A percentile compares a stretch with the other conserved stretches of the same genome.
These are phyloP conservation scores for Thripadectes ignobilis DNA, from an alignment of 2,797 vertebrate genomes.

Conservation along the genomic window DNA sequence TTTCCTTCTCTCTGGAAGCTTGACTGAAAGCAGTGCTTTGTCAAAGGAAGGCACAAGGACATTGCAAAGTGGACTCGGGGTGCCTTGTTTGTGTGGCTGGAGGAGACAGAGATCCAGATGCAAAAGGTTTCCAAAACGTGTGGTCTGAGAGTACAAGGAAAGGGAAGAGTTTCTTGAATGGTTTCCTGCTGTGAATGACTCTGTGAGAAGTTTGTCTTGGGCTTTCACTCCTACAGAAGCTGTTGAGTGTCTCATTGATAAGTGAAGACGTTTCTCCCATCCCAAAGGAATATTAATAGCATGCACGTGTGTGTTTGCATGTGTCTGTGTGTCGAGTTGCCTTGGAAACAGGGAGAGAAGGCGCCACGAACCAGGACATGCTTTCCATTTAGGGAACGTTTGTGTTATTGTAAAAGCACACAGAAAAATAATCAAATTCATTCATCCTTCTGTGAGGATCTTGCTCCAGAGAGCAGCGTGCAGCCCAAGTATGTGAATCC, in stretches of 20 bases:
- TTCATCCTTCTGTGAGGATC: background rate
- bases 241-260: background rate
- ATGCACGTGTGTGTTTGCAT: background rate
- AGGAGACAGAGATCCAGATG: background rate
- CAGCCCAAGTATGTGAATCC: background rate
- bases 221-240: background rate
- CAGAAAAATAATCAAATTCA: background rate
- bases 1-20: background rate
- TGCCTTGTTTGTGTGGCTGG: background rate
- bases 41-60: background rate
- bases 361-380: background rate
- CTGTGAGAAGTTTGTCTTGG: background rate
- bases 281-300: background rate
- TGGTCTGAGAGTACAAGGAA: fast-evolving
- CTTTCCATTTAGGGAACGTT: background rate
- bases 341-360: conserved; percentile 28
- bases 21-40: fast-evolving
- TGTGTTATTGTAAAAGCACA: background rate
- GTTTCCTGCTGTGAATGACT: background rate
- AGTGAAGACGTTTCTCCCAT: background rate
- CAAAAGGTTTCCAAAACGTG: fast-evolving
- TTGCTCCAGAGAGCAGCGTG: background rate
- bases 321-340: conserved; percentile 4
- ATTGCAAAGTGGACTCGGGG: fast-evolving
- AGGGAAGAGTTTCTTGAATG: background rate